Conservation (phyloP, 2,888 invertebrate genomes). For the Athrips mouffetella region DNA sequence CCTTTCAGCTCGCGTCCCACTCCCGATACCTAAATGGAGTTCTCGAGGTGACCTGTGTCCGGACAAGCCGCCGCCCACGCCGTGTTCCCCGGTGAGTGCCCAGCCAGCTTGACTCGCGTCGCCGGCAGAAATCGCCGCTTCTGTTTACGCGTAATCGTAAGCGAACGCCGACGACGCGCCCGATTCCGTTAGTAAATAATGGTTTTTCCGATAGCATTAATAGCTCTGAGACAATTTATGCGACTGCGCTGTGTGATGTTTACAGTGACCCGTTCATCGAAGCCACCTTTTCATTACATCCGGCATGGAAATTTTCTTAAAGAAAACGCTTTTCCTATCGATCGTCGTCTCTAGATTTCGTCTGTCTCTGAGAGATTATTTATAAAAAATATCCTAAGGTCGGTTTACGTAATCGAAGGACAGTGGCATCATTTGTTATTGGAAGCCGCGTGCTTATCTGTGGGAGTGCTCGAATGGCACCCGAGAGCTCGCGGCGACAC, state of each 20-base stretch:
- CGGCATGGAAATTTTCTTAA: slow-evolving; percentile 47
- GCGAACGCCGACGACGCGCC: slow-evolving; percentile 34
- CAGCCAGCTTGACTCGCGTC: slow-evolving; percentile 3
- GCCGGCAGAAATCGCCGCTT: slow-evolving; percentile 25
- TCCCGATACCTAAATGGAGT: slow-evolving; percentile 58
- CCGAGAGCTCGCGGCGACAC: not conserved
- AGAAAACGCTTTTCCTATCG: slow-evolving; percentile 52
- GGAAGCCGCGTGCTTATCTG: slow-evolving; percentile 44
- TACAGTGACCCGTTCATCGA: slow-evolving; percentile 39
- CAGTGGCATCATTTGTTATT: slow-evolving; percentile 49
- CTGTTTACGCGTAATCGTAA: slow-evolving; percentile 29
- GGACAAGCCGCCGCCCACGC: slow-evolving; percentile 25
- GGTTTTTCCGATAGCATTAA: slow-evolving; percentile 50
- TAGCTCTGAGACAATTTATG: slow-evolving; percentile 43
- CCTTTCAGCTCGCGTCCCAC: slow-evolving; percentile 41
- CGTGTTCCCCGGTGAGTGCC: slow-evolving; percentile 39
- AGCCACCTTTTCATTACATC: slow-evolving; percentile 48
- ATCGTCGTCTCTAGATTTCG: slow-evolving; percentile 41
- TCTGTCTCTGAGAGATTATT: slow-evolving; percentile 46
- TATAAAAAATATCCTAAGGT: slow-evolving; percentile 47
- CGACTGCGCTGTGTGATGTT: slow-evolving; percentile 62
- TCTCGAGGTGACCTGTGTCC: slow-evolving; percentile 61
- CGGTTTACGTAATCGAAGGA: slow-evolving; percentile 68
- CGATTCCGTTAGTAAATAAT: slow-evolving; percentile 50
- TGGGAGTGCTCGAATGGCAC: slow-evolving; percentile 34